Conservation (phyloP, 2,888 invertebrate species). For the Orchesellides sinensis region DNA sequence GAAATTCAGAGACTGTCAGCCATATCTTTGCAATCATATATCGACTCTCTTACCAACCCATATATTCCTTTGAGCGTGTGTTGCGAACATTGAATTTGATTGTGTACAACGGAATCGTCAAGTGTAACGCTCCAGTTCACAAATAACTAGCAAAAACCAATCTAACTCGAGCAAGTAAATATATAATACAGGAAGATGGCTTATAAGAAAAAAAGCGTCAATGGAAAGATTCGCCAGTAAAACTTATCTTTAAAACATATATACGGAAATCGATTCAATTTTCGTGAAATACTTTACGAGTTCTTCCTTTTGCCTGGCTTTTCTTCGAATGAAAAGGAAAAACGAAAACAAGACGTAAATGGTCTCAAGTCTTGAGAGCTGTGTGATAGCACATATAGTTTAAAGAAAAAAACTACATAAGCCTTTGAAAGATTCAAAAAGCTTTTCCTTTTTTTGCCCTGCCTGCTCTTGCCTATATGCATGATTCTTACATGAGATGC, state of each 20-base stretch:
- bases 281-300: slow-evolving; percentile 30
- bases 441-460: not conserved
- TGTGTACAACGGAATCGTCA: slow-evolving; percentile 11
- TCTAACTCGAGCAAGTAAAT: slow-evolving; percentile 1
- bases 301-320: not conserved
- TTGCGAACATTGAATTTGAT: not conserved
- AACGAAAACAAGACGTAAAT: slow-evolving; percentile 33
- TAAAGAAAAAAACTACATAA: slow-evolving; percentile 33
- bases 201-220: slow-evolving; percentile 20
- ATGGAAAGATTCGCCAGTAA: slow-evolving; percentile 20
- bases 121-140: slow-evolving; percentile 21
- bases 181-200: not conserved
- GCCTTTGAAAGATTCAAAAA: slow-evolving; percentile 59
- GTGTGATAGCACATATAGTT: slow-evolving; percentile 26
- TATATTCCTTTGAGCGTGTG: too few species aligned
- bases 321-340: slow-evolving; percentile 4
- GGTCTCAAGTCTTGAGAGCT: slow-evolving; percentile 34
- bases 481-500: not conserved
- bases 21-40: not conserved
- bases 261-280: slow-evolving; percentile 57
- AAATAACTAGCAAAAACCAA: slow-evolving; percentile 22
- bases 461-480: not conserved
- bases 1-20: not conserved
- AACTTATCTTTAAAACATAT: slow-evolving; percentile 30
- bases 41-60: too few species aligned